phyloP scores from a whole-genome alignment of 2,888 invertebrate genomes.

The Agrochola lychnidis region DNA sequence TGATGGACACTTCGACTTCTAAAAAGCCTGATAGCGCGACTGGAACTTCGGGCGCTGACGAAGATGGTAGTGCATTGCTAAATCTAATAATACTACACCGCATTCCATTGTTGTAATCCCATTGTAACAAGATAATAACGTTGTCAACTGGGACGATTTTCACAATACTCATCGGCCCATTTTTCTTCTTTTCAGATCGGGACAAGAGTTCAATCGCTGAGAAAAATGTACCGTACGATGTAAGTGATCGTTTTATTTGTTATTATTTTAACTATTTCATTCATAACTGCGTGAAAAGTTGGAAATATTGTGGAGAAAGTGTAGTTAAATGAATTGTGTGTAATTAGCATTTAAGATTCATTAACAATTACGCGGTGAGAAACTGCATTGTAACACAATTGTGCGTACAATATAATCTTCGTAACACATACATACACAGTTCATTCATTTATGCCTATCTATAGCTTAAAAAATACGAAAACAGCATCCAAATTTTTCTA shows the following conservation, averaged over 20 bases:
- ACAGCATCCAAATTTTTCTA: background rate
- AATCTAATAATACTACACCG: slow-evolving; percentile 78
- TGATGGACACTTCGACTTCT: slow-evolving; percentile 92
- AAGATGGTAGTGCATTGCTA: slow-evolving; percentile 89
- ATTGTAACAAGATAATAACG: slow-evolving; percentile 70
- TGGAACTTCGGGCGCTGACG: slow-evolving; percentile 91
- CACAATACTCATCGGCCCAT: slow-evolving; percentile 73
- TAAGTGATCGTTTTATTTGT: slow-evolving; percentile 85
- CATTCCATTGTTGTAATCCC: slow-evolving; percentile 76
- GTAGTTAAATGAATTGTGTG: slow-evolving; percentile 52
- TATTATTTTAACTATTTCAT: slow-evolving; percentile 72
- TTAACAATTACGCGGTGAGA: slow-evolving; percentile 68
- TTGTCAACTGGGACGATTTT: slow-evolving; percentile 71
- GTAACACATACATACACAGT: background rate
- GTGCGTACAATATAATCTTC: slow-evolving; percentile 35
- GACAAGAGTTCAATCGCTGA: slow-evolving; percentile 91
- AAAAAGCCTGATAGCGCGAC: slow-evolving; percentile 91
- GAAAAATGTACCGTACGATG: slow-evolving; percentile 91
- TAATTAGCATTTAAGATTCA: slow-evolving; percentile 73
- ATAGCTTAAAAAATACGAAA: background rate
- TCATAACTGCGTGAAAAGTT: slow-evolving; percentile 66
- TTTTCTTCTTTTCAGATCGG: slow-evolving; percentile 88
- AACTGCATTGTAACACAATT: slow-evolving; percentile 59
- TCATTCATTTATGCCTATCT: background rate
- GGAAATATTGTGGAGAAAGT: slow-evolving; percentile 63